Conservation (phyloP, 1,140 invertebrate species). For the honey bee (Apis mellifera) region DNA sequence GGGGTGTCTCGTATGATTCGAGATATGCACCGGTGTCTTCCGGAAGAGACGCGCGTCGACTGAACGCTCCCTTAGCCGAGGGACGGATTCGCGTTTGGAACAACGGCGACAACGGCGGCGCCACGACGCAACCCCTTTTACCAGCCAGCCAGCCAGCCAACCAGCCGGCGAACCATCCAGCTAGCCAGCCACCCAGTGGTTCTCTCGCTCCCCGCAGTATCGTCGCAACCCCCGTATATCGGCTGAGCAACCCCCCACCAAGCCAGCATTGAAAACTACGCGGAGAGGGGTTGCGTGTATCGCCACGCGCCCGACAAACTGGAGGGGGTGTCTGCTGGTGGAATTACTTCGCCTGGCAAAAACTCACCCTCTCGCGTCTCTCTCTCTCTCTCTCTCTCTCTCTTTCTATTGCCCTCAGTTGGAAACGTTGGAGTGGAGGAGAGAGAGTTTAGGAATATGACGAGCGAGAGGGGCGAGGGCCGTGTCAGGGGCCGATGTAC, state of each 20-base stretch:
- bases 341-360: slow-evolving; percentile 69
- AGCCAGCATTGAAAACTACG: slow-evolving; percentile 25
- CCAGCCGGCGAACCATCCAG: slow-evolving; percentile 52
- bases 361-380: slow-evolving; percentile 41
- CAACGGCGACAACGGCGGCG: slow-evolving; percentile 65
- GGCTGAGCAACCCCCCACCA: slow-evolving; percentile 52
- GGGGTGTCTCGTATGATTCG: neutral
- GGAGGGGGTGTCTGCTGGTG: slow-evolving; percentile 69
- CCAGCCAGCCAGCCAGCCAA: slow-evolving; percentile 38
- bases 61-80: slow-evolving; percentile 64
- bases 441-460: slow-evolving; percentile 41
- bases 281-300: slow-evolving; percentile 61
- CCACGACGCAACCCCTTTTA: slow-evolving; percentile 63
- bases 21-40: slow-evolving; percentile 7
- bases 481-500: slow-evolving; percentile 52
- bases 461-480: slow-evolving; percentile 17
- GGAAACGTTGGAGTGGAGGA: slow-evolving; percentile 1
- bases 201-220: slow-evolving; percentile 43
- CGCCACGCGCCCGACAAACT: slow-evolving; percentile 64
- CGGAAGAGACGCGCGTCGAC: slow-evolving; percentile 67
- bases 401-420: neutral
- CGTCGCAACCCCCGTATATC: slow-evolving; percentile 46
- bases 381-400: neutral
- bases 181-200: slow-evolving; percentile 50
- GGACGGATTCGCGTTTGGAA: slow-evolving; percentile 56